Percentiles rank a stretch among this genome's conserved stretches.
Evolutionary conservation across 1,140 invertebrate species (phyloP).

Genomic region (Tetramorium parvispinum): DNA sequence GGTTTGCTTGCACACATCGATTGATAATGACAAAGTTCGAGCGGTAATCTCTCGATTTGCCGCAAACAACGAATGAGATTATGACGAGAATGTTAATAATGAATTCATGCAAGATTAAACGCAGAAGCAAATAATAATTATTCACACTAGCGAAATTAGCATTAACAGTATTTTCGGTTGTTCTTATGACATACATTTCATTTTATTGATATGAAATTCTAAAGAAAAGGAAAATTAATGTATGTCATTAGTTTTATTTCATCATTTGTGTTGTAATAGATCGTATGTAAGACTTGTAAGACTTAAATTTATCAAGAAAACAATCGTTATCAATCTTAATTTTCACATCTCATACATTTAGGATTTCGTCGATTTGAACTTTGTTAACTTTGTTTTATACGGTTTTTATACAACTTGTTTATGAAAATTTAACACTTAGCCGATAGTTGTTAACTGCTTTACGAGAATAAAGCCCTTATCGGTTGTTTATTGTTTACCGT

Average conservation of each 20-base stretch:
- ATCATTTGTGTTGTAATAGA: background rate
- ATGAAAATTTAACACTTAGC: background rate
- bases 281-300: background rate
- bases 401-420: background rate
- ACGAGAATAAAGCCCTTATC: conserved; percentile 10
- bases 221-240: background rate
- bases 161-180: background rate
- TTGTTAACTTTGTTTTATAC: background rate
- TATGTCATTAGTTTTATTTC: background rate
- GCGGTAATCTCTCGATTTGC: background rate
- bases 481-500: conserved; percentile 5
- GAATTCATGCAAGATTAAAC: background rate
- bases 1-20: background rate
- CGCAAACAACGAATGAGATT: conserved; percentile 26
- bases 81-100: background rate
- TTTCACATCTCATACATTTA: background rate
- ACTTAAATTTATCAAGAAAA: background rate
- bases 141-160: background rate
- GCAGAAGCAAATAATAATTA: background rate
- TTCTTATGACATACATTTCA: background rate
- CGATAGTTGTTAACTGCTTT: background rate
- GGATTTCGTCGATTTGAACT: background rate
- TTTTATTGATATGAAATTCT: background rate
- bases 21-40: conserved; percentile 13
- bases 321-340: background rate